Conservation (phyloP, 2,113 vertebrate genomes). For the Gymnobelideus leadbeateri region DNA sequence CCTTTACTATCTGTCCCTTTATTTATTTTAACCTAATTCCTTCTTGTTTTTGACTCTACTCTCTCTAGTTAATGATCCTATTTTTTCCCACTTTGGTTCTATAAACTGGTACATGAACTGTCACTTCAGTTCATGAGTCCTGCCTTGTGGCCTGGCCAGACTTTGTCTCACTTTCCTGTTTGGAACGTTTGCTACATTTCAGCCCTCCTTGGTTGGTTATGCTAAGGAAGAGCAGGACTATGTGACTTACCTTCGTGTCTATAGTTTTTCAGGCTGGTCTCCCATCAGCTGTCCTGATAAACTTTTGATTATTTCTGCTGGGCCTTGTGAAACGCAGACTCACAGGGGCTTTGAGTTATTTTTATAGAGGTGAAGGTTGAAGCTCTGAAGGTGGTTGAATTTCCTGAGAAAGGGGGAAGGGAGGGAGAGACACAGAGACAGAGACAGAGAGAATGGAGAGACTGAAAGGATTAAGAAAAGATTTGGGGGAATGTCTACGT, state of each 20-base stretch:
- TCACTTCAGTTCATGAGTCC: neutral
- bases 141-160: neutral
- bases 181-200: neutral
- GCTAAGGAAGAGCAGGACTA: neutral
- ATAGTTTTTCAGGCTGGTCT: neutral
- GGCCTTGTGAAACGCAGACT: neutral
- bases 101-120: neutral
- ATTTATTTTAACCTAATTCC: neutral
- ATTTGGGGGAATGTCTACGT: accelerated
- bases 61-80: neutral
- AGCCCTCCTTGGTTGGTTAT: neutral
- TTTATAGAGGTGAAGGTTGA: accelerated
- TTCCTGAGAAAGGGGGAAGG: accelerated
- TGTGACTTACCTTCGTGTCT: neutral
- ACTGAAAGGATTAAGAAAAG: no score
- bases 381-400: no score
- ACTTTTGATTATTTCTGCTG: neutral
- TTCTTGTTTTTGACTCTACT: neutral
- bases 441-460: no score
- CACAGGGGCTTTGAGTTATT: no score
- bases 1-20: neutral
- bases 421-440: no score
- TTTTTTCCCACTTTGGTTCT: neutral
- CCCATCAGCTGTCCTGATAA: neutral
- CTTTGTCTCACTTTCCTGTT: neutral